Base-by-base conservation (phyloP, 2,888 invertebrate genomes). In the Hydropsyche betteni region DNA sequence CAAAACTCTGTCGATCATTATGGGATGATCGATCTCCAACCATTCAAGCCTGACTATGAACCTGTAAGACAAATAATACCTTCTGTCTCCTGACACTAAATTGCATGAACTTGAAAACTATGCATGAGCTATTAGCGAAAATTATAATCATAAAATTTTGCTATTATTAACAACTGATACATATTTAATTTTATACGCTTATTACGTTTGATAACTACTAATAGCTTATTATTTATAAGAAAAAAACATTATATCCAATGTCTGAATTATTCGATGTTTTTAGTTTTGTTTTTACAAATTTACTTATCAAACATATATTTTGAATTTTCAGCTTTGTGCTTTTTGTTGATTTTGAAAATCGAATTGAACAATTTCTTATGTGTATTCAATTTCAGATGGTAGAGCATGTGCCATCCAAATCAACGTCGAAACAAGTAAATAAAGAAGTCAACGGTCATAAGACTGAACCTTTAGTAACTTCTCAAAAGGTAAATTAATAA, bases 1-100 rank as follows among this genome's bases (percentile, higher is more conserved):
- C 76, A 58, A 61, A 72, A 68, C 72, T 68, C 79, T 52, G 51
- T 70, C 34, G 77, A 79, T 72, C 74, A 73, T 76, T 79, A 76
- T 51, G 79, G 77, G 68, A 77, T 77, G 75, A 79, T 79, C 68
- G 79, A 77, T 71, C 77, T 79, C n/a, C 79, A 78, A 70, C 78
- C 74, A 33, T 78, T 78, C 73, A 78, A 75, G 76, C 78, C 76
- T 24, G 77, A 78, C 69, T 78, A 78, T 76, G 79, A 78, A 76
- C 78, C 78, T 76, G 78, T 78, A 80, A 80, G 78, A 55, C 55
- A 33, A 36, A 72, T 58, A 38, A 44, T 50, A 58, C 33, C 55
- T 72, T 61, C 61, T 51, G 61, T 50, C 33, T 70, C 70, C 55
- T 72, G 61, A 72, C 36, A 51, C 16, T 38, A 55, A 51, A 58